These are phyloP conservation scores for Parnassius smintheus DNA, from an alignment of 2,888 invertebrate genomes.

Conservation along the genomic window DNA sequence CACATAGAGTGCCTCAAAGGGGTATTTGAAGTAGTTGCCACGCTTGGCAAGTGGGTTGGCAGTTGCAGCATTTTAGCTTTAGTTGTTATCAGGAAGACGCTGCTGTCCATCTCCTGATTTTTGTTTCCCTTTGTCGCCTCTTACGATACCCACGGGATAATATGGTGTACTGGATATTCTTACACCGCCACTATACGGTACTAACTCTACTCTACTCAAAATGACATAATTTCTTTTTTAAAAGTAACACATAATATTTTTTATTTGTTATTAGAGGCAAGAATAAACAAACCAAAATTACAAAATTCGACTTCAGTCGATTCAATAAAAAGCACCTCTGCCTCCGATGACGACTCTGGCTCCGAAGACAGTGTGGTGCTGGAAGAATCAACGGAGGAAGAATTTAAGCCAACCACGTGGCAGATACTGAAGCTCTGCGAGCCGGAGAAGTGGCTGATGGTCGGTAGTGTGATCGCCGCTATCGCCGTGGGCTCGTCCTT, in stretches of 20 bases:
- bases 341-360: constrained; percentile 48
- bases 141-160: no score
- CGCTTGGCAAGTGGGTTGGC: no score
- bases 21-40: no score
- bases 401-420: constrained; percentile 63
- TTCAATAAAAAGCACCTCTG: constrained; percentile 46
- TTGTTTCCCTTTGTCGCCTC: no score
- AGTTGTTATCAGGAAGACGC: no score
- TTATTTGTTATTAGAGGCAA: constrained; percentile 42
- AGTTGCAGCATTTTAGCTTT: no score
- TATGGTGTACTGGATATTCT: no score
- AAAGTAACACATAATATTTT: not conserved
- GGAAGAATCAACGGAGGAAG: constrained; percentile 54
- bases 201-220: no score
- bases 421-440: constrained; percentile 84
- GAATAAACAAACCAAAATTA: constrained; percentile 48
- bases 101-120: no score
- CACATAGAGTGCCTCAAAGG: no score
- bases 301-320: constrained; percentile 57
- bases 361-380: constrained; percentile 52
- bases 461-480: constrained; percentile 84
- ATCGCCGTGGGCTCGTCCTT: constrained; percentile 86
- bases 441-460: constrained; percentile 85
- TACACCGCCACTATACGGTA: no score
- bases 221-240: no score